These are phyloP conservation scores for Lycocerus yunnanus DNA, from an alignment of 2,888 invertebrate genomes.

Conservation along the genomic window DNA sequence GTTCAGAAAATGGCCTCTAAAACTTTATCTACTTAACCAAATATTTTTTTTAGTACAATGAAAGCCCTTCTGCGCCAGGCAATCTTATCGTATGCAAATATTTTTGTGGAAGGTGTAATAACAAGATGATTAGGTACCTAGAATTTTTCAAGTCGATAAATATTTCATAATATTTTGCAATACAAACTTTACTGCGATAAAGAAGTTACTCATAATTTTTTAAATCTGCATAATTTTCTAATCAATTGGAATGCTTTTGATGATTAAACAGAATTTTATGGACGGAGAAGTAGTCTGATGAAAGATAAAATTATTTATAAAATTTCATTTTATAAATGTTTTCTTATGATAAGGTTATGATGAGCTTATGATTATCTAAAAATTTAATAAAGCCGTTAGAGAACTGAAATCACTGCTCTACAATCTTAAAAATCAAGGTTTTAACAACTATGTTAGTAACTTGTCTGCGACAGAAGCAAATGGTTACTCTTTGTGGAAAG, in stretches of 20 bases:
- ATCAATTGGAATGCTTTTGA: background rate
- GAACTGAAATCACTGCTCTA: too few species aligned
- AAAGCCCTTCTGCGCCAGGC: background rate
- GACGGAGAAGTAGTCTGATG: background rate
- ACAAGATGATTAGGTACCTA: background rate
- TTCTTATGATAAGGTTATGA: background rate
- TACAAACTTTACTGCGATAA: background rate
- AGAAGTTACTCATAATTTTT: background rate
- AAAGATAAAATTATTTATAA: background rate
- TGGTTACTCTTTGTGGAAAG: too few species aligned
- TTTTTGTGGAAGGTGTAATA: background rate
- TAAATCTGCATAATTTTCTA: background rate
- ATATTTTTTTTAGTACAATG: background rate
- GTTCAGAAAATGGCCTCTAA: background rate
- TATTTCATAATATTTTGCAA: background rate
- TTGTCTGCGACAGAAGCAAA: too few species aligned
- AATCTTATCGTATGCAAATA: background rate
- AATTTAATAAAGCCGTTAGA: too few species aligned
- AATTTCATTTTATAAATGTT: background rate
- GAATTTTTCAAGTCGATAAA: background rate
- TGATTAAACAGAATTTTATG: background rate
- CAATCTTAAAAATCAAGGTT: too few species aligned
- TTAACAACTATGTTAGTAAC: too few species aligned
- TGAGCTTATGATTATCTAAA: too few species aligned
- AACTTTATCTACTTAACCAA: background rate